A percentile compares a stretch with the other conserved stretches of the same genome.
Evolutionary conservation across 2,797 vertebrate species (phyloP).

Genomic region (Eospalax fontanierii): DNA sequence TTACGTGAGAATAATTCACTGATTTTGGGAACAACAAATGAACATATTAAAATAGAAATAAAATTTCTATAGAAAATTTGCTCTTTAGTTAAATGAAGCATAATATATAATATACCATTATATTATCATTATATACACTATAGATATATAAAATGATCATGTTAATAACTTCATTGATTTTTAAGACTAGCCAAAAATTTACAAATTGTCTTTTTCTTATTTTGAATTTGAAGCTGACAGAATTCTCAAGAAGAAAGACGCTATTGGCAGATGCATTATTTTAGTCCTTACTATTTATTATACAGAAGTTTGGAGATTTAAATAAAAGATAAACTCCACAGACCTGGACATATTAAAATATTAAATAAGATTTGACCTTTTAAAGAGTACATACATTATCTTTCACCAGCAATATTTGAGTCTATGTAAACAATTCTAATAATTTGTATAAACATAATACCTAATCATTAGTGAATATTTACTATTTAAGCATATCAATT

Average conservation of each 20-base stretch:
- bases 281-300: not conserved
- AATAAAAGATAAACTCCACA: not conserved
- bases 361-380: not conserved
- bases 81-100: not conserved
- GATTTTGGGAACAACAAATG: not conserved
- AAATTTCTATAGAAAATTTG: not conserved
- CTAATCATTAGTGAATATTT: not conserved
- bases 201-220: not conserved
- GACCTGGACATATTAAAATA: not conserved
- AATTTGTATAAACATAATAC: not conserved
- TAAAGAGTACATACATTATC: not conserved
- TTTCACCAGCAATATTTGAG: not conserved
- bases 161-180: not conserved
- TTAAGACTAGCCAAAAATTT: not conserved
- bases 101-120: too few species aligned
- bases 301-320: not conserved
- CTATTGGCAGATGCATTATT: not conserved
- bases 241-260: not conserved
- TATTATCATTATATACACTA: too few species aligned
- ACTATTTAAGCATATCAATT: not conserved
- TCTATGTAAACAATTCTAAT: not conserved
- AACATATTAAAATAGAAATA: not conserved
- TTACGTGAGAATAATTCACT: not conserved
- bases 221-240: not conserved
- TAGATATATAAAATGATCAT: too few species aligned